Percentiles rank a stretch among this genome's conserved stretches.
These are phyloP conservation scores for Gadus macrocephalus DNA, from an alignment of 2,113 vertebrate genomes.

Conservation along the genomic window DNA sequence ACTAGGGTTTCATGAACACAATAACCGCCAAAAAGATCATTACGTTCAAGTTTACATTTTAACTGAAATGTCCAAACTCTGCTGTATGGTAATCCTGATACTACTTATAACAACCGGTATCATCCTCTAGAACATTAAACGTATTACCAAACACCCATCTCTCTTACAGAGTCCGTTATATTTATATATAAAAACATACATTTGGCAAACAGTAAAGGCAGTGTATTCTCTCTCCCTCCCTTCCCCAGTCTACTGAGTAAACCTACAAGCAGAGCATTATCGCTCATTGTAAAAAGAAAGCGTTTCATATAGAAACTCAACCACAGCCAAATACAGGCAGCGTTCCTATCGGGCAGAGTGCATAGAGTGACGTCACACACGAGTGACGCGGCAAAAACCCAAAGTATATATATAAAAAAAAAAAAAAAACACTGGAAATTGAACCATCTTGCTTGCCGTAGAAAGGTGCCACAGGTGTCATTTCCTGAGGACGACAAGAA, in stretches of 20 bases:
- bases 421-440: constrained; percentile 1
- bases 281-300: constrained; percentile 51
- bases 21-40: neutral
- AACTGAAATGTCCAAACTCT: too few relatives aligned
- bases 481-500: constrained; percentile 35
- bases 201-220: constrained; percentile 72
- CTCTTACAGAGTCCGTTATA: constrained; percentile 32
- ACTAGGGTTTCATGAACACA: too few relatives aligned
- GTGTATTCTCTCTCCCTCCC: constrained; percentile 16
- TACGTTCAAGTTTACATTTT: too few relatives aligned
- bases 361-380: constrained; percentile 43
- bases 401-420: neutral
- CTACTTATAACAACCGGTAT: constrained; percentile 8
- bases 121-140: constrained; percentile 13
- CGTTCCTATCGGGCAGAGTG: constrained; percentile 37
- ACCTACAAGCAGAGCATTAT: constrained; percentile 52
- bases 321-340: constrained; percentile 18
- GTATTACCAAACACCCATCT: constrained; percentile 24
- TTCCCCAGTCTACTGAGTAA: constrained; percentile 41
- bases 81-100: neutral
- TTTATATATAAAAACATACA: constrained; percentile 29
- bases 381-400: constrained; percentile 9
- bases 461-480: constrained; percentile 14
- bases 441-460: constrained; percentile 1
- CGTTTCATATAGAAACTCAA: constrained; percentile 17